Percentiles rank a stretch among this genome's conserved stretches.
Conservation (phyloP, 2,797 vertebrate genomes). For the Nasua narica region DNA sequence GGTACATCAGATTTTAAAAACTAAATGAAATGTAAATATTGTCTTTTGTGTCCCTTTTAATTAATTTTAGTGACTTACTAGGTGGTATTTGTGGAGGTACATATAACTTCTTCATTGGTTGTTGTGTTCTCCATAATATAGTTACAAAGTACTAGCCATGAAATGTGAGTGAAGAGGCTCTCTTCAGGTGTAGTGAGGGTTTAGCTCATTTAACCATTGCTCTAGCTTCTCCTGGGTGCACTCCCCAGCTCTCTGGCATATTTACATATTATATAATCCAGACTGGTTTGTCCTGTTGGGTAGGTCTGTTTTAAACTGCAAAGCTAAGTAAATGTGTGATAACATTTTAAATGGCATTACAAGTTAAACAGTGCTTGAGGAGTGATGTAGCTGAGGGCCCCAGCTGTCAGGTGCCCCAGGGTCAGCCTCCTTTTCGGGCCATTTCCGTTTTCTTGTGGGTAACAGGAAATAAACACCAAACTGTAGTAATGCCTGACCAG, state of each 20-base stretch:
- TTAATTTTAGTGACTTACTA: neutral
- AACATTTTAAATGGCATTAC: slow-evolving; percentile 70
- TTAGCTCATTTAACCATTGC: slow-evolving; percentile 76
- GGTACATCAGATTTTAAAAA: neutral
- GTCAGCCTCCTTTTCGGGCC: neutral
- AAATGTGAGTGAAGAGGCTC: slow-evolving; percentile 73
- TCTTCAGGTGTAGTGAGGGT: slow-evolving; percentile 75
- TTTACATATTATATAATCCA: slow-evolving; percentile 81
- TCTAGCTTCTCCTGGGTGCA: slow-evolving; percentile 78
- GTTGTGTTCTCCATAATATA: neutral
- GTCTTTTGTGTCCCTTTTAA: neutral
- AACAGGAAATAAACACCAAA: neutral
- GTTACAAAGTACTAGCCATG: slow-evolving; percentile 16
- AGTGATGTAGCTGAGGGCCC: neutral
- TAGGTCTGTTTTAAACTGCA: slow-evolving; percentile 77
- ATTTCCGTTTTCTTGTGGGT: slow-evolving; percentile 29
- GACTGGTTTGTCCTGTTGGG: slow-evolving; percentile 85
- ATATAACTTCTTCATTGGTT: neutral
- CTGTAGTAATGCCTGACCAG: neutral
- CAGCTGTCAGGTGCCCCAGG: slow-evolving; percentile 19
- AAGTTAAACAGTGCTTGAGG: slow-evolving; percentile 63
- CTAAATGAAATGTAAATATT: neutral
- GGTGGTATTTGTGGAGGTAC: neutral
- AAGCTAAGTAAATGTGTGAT: slow-evolving; percentile 70
- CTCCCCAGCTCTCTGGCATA: slow-evolving; percentile 75